phyloP scores from a whole-genome alignment of 2,888 invertebrate genomes.

The Opisthograptis luteolata region DNA sequence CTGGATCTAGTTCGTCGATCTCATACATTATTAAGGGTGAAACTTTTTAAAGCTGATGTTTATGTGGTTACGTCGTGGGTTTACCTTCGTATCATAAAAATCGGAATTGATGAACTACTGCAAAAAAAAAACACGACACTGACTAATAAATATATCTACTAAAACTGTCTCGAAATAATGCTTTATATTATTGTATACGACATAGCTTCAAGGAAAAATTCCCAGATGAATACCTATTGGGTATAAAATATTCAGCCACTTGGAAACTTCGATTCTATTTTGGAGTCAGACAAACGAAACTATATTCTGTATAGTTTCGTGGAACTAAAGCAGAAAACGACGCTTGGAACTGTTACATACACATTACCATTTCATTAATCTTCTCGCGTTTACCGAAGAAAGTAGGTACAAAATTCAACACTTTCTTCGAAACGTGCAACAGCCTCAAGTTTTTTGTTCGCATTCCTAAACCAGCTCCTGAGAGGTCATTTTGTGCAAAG shows the following conservation, averaged over 20 bases:
- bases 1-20: constrained; percentile 28
- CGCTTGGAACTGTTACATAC: too few species aligned
- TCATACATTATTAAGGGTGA: constrained; percentile 65
- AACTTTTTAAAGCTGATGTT: constrained; percentile 1
- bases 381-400: constrained; percentile 16
- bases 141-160: not conserved
- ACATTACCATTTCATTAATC: constrained; percentile 10
- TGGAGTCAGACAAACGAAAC: not conserved
- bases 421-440: constrained; percentile 20
- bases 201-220: constrained; percentile 8
- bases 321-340: too few species aligned
- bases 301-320: not conserved
- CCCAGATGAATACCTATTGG: not conserved
- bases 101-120: constrained; percentile 9
- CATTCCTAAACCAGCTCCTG: constrained; percentile 37
- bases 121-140: constrained; percentile 12
- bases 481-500: constrained; percentile 44
- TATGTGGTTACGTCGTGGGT: not conserved
- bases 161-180: not conserved
- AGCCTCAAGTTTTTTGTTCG: constrained; percentile 19
- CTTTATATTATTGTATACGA: constrained; percentile 1
- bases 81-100: not conserved
- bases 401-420: constrained; percentile 17
- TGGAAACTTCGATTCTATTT: not conserved
- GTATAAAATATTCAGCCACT: not conserved